Base-by-base conservation (phyloP, 2,888 invertebrate genomes). In the Halictus ligatus region DNA sequence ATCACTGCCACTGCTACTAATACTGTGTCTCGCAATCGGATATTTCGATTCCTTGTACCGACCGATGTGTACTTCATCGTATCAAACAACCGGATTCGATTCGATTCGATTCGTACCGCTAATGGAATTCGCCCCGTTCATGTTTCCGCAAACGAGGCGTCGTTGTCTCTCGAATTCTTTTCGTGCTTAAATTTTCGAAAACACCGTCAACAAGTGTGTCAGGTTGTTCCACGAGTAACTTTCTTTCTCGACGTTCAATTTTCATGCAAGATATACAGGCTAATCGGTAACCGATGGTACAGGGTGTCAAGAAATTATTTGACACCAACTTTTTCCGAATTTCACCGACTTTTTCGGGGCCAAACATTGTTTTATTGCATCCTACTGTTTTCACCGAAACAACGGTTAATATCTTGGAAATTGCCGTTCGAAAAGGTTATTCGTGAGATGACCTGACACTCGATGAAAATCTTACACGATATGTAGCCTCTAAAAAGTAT, bases 11-110 rank as follows among this genome's bases (percentile, higher is more conserved):
- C 80, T n/a, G 67, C 58, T 69, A 43, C 35, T 60, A 72, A 50
- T 75, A 75, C 75, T 69, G 15, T 40, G 21, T 77, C 67, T 83
- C 74, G 75, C 35, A 18, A 67, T 21, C 67, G 35, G 67, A 29
- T 64, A 13, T 64, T 35, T 64, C 3, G 35, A 21, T 21, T 35
- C 29, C 21, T 29, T 35, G 2, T 8, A 35, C 29, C 67, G 35
- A 67, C 15, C 67, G 10, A 67, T 67, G 35, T 35, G 8, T 18
- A 21, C 67, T 18, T 18, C 7, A 18, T 13, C 60, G 60, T 60
- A 67, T 18, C 35, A 7, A 29, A 67, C 60, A 29, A 35, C 29
- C 67, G 35, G 35, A 10, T n/a, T n/a, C 3, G 2, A 10, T 60
- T 10, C 10, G n/a, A 54, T 54, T 54, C 54, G 21, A 1, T 18